Base-by-base conservation (phyloP, 2,888 invertebrate genomes). In the Phania funesta region DNA sequence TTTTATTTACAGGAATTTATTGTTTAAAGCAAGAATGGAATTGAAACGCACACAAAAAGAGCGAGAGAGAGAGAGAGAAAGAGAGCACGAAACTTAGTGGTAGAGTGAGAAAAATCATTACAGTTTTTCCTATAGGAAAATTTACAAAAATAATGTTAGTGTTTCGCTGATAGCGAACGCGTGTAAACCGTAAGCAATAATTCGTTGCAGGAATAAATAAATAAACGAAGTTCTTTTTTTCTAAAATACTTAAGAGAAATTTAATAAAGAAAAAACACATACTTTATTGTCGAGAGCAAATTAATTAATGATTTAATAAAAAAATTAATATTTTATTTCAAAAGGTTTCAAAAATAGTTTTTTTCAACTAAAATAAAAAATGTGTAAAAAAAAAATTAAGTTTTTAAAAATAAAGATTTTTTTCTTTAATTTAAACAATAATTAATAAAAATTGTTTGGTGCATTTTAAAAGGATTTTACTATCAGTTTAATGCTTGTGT, bases 81-180 rank as follows among this genome's bases (percentile, higher is more conserved):
- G 48, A 41, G 29, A 60, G 16, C 11, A 13, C 26, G 8, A n/a
- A 24, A 13, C 41, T 26, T 29, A 52, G 16, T 44, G 20, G 11
- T 44, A 26, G 62, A 46, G 9, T 29, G 68, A 70, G 38, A 35
- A 58, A 73, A 68, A 73, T 44, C 54, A 77, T 32, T 60, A 74
- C 48, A 68, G 44, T 70, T 78, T 82, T 82, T 82, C 78, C 78
- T 52, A 82, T 82, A 78, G 75, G 82, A 82, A 82, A 77, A 80
- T 32, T 60, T 52, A 44, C 32, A 52, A 58, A 48, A 76, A 70
- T 67, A 56, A 54, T 46, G 71, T 75, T 71, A 84, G 84, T 84
- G 70, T 73, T 83, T 74, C 74, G 77, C 83, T 74, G 83, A 81
- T 79, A 82, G 83, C 74, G 84, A 78, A 83, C 81, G 84, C 80